phyloP scores from a whole-genome alignment of 2,113 vertebrate species.

The Neodon shergylaensis region DNA sequence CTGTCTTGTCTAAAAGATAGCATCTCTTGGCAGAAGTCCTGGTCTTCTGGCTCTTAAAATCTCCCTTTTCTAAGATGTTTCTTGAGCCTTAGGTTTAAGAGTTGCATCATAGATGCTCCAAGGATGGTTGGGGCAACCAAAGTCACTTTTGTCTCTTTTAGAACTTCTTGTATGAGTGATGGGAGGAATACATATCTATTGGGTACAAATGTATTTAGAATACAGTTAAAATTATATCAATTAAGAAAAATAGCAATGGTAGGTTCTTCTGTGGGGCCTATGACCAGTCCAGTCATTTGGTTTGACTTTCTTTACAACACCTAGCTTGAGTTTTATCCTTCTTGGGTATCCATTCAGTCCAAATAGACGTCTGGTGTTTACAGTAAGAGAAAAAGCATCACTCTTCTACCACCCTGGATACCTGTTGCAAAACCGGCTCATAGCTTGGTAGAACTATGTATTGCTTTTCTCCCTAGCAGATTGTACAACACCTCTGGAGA shows the following conservation, averaged over 20 bases:
- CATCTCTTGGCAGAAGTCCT: not conserved
- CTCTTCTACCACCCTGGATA: not conserved
- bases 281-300: not conserved
- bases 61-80: not conserved
- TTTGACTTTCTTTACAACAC: not conserved
- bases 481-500: too few species aligned
- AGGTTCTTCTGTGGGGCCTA: too few species aligned
- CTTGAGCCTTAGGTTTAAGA: not conserved
- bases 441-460: too few species aligned
- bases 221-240: not conserved
- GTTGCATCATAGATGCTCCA: not conserved
- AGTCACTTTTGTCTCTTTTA: not conserved
- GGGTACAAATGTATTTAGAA: not conserved
- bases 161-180: not conserved
- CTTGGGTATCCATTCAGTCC: not conserved
- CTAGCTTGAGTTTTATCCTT: not conserved
- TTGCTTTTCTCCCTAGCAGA: not conserved
- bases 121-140: accelerated
- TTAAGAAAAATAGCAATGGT: not conserved
- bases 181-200: not conserved
- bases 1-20: not conserved
- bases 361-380: not conserved
- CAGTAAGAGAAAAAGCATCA: not conserved
- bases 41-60: not conserved
- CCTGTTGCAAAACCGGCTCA: not conserved